Evolutionary conservation across 2,113 vertebrate species (phyloP).

Genomic region (Chionis minor): DNA sequence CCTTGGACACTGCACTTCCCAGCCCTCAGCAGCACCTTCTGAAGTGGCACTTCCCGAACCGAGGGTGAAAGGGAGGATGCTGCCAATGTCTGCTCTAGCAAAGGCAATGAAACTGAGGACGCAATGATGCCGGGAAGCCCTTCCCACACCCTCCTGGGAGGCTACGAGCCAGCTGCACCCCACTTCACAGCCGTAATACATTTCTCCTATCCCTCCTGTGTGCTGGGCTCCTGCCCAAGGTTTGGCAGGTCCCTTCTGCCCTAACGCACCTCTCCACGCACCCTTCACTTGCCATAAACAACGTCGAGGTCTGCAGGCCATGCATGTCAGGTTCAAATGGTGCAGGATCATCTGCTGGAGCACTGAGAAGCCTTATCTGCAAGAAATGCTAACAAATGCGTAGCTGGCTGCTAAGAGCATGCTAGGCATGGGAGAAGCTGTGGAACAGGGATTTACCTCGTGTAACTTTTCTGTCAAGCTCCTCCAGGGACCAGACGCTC

Average conservation of each 20-base stretch:
- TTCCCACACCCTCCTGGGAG: neutral
- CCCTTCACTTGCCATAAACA: neutral
- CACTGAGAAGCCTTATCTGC: neutral
- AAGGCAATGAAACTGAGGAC: neutral
- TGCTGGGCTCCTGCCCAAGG: neutral
- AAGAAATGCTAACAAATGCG: neutral
- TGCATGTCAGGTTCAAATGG: neutral
- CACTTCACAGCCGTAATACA: neutral
- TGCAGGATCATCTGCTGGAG: neutral
- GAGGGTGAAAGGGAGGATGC: neutral
- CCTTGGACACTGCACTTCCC: neutral
- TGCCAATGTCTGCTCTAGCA: neutral
- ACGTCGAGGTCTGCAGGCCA: neutral
- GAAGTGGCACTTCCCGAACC: neutral
- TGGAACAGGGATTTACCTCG: neutral
- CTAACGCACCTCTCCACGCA: neutral
- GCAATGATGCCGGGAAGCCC: neutral
- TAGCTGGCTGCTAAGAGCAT: neutral
- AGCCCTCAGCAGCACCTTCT: neutral
- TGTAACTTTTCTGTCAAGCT: neutral
- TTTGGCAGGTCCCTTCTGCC: neutral
- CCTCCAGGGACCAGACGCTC: neutral
- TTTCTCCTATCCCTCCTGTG: neutral
- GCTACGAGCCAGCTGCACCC: neutral
- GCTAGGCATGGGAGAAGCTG: neutral